Evolutionary conservation across 2,797 vertebrate genomes (phyloP).

Genomic region (Gymnodraco acuticeps): DNA sequence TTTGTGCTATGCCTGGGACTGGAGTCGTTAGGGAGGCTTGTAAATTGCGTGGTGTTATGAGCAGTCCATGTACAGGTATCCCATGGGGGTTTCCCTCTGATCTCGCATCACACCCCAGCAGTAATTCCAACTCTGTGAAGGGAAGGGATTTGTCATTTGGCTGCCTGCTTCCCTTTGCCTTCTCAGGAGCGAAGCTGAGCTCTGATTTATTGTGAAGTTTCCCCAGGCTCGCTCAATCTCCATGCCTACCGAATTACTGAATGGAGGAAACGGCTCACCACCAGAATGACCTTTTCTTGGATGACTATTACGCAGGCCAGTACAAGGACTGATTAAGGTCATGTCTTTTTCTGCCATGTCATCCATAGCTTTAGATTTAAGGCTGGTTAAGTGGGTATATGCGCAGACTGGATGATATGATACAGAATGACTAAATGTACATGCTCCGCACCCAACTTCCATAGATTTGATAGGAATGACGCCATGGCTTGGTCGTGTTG

Average conservation of each 20-base stretch:
- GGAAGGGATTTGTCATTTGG: conserved; percentile 83
- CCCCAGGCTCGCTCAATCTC: conserved; percentile 71
- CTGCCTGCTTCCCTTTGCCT: conserved; percentile 76
- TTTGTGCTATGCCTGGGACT: conserved; percentile 22
- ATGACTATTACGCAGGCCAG: conserved; percentile 69
- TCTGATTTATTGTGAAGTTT: conserved; percentile 79
- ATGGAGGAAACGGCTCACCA: conserved; percentile 66
- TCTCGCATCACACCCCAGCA: conserved; percentile 75
- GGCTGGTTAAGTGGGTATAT: conserved; percentile 28
- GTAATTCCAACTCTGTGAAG: conserved; percentile 77
- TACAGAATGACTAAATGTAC: conserved; percentile 43
- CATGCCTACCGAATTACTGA: conserved; percentile 67
- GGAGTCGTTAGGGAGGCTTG: conserved; percentile 38
- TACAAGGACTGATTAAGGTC: conserved; percentile 69
- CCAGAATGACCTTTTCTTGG: conserved; percentile 72
- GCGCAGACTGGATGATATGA: conserved; percentile 33
- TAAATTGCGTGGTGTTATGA: conserved; percentile 55
- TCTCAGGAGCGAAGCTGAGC: conserved; percentile 69
- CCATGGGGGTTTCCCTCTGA: conserved; percentile 74
- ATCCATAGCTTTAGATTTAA: conserved; percentile 40
- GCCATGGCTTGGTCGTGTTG: conserved; percentile 68
- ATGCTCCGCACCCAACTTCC: conserved; percentile 32
- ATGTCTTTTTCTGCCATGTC: conserved; percentile 64
- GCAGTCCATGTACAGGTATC: conserved; percentile 70
- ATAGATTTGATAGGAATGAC: conserved; percentile 53